Evolutionary conservation across 2,113 vertebrate species (phyloP).

Genomic region (Galeopterus variegatus): DNA sequence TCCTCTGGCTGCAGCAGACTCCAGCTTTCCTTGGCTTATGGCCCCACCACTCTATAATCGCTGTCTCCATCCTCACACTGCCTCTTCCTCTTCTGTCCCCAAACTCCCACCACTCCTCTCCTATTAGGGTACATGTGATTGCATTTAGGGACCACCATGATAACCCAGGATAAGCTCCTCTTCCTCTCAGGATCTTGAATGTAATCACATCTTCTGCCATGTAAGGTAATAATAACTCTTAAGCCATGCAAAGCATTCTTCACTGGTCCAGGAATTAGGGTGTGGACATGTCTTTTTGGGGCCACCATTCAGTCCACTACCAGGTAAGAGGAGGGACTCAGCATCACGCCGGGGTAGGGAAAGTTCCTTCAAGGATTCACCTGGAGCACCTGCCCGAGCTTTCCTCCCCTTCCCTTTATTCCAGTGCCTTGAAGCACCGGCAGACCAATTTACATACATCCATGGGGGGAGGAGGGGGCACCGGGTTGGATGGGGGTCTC

Average conservation of each 20-base stretch:
- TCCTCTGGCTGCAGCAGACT: background rate
- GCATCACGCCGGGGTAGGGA: background rate
- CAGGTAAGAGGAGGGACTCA: background rate
- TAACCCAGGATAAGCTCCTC: background rate
- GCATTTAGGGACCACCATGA: background rate
- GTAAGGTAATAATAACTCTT: too few relatives aligned
- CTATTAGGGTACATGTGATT: background rate
- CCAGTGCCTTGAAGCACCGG: background rate
- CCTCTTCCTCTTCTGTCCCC: background rate
- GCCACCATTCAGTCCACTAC: background rate
- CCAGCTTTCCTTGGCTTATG: background rate
- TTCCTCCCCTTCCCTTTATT: background rate
- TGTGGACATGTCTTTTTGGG: background rate
- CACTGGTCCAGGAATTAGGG: background rate
- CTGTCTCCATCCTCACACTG: background rate
- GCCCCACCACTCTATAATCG: background rate
- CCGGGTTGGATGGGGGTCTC: background rate
- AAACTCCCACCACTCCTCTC: background rate
- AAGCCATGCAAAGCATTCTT: background rate
- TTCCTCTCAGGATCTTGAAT: background rate
- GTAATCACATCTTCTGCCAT: background rate
- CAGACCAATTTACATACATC: rapidly evolving
- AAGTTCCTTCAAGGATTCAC: background rate
- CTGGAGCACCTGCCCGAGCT: background rate
- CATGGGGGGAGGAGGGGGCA: rapidly evolving